Percentiles rank a stretch among this genome's conserved stretches.
phyloP scores from a whole-genome alignment of 2,113 vertebrate species.

The Erythrocercus mccallii region DNA sequence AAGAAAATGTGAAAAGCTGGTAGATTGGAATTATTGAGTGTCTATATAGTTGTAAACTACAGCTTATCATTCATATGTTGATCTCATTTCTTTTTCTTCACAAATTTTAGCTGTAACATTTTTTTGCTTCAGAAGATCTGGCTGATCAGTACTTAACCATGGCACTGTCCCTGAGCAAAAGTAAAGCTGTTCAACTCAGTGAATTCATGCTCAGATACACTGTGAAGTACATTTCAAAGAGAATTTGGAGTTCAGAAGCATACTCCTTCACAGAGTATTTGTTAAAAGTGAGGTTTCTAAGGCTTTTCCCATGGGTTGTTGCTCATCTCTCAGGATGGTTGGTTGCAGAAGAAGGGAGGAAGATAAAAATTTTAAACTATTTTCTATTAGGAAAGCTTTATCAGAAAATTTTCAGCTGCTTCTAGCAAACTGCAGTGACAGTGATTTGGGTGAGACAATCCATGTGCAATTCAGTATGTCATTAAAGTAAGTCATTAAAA shows the following conservation, averaged over 20 bases:
- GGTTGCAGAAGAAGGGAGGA: neutral
- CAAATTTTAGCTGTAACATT: neutral
- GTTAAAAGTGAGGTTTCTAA: neutral
- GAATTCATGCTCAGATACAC: neutral
- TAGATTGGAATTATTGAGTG: neutral
- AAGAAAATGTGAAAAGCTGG: neutral
- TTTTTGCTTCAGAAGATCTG: neutral
- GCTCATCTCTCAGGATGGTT: neutral
- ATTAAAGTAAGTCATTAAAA: neutral
- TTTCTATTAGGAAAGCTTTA: neutral
- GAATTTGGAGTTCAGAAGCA: neutral
- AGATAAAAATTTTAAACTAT: neutral
- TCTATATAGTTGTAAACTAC: neutral
- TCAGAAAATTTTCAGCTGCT: neutral
- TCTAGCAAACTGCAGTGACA: neutral
- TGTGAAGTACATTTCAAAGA: neutral
- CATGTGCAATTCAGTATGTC: fast-evolving
- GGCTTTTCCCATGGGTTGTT: neutral
- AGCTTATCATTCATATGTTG: neutral
- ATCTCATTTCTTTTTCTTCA: neutral
- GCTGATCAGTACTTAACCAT: neutral
- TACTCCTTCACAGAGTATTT: neutral
- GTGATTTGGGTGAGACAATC: neutral
- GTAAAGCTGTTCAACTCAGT: neutral
- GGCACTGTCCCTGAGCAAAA: neutral